phyloP scores from a whole-genome alignment of 1,140 invertebrate genomes.

The fruit fly (Drosophila melanogaster) region Release_6_plus_ISO1_MT NT_037436.4:12048001-12048500 shows the following conservation, averaged over 20 bases:
- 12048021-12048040: too few relatives aligned
- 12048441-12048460: slow-evolving; percentile 48
- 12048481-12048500: slow-evolving; percentile 75
- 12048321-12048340: slow-evolving; percentile 47
- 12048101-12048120: not conserved
- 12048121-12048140: not conserved
- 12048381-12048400: slow-evolving; percentile 29
- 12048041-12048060: too few relatives aligned
- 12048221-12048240: not conserved
- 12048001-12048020: too few relatives aligned
- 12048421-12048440: slow-evolving; percentile 66
- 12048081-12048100: not conserved
- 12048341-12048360: slow-evolving; percentile 78
- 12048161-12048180: not conserved
- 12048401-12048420: slow-evolving; percentile 52
- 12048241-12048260: not conserved
- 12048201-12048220: not conserved
- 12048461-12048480: slow-evolving; percentile 44
- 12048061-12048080: too few relatives aligned
- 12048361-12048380: slow-evolving; percentile 71
- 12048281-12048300: not conserved
- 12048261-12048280: not conserved
- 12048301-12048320: slow-evolving; percentile 45
- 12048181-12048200: not conserved
- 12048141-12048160: too few relatives aligned